phyloP scores from a whole-genome alignment of 2,113 vertebrate species.

The Colinus virginianus region DNA sequence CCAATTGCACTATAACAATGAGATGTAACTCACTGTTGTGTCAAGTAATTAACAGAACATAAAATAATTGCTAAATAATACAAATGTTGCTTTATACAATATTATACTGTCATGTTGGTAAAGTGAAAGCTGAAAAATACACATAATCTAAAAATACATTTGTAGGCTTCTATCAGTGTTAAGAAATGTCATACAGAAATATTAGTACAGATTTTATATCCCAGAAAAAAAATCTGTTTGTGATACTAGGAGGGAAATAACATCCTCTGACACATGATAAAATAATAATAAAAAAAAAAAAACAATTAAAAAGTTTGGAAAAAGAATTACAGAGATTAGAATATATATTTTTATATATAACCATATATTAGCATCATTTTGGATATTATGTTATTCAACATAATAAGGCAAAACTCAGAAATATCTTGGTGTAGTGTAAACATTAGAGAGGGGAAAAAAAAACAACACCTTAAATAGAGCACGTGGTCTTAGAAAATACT shows the following conservation, averaged over 20 bases:
- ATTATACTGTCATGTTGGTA: background rate
- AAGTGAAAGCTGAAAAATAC: background rate
- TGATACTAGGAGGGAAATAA: background rate
- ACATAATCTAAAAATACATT: background rate
- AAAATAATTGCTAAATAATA: background rate
- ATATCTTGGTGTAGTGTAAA: background rate
- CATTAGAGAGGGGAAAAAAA: rapidly evolving
- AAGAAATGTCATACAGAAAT: background rate
- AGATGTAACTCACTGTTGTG: background rate
- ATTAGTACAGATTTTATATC: background rate
- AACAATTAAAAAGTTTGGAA: background rate
- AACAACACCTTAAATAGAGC: background rate
- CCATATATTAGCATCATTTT: background rate
- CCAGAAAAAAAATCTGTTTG: background rate
- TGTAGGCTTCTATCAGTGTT: background rate
- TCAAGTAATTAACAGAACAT: background rate
- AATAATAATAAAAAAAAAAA: no score
- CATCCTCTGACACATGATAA: background rate
- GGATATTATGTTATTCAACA: background rate
- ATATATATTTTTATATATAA: background rate
- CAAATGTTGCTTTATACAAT: background rate
- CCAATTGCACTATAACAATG: background rate
- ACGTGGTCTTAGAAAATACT: background rate
- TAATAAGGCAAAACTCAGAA: background rate
- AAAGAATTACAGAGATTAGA: background rate